Evolutionary conservation across 2,113 vertebrate species (phyloP).

Genomic region (Orycteropus afer): DNA sequence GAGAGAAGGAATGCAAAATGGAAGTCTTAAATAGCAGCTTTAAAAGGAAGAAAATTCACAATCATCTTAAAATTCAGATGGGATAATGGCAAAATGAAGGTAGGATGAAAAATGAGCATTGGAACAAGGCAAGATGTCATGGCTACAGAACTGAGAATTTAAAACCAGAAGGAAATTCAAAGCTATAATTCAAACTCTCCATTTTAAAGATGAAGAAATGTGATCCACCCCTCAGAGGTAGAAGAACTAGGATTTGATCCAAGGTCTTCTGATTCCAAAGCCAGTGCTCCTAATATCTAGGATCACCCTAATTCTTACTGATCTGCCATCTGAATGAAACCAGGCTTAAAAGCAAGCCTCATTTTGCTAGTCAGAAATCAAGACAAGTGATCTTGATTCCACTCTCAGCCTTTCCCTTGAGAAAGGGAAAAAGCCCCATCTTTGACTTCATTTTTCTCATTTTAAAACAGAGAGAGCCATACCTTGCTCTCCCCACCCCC

Average conservation of each 20-base stretch:
- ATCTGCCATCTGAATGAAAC: neutral
- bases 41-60: constrained; percentile 35
- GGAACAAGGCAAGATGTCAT: neutral
- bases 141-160: neutral
- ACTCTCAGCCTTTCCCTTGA: neutral
- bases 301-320: neutral
- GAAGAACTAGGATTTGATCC: neutral
- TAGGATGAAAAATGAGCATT: neutral
- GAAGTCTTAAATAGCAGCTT: constrained; percentile 31
- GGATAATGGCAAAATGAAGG: neutral
- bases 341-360: neutral
- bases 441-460: neutral
- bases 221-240: neutral
- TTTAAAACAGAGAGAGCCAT: neutral
- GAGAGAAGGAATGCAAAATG: constrained; percentile 5
- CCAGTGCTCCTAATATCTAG: neutral
- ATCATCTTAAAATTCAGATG: neutral
- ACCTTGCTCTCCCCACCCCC: neutral
- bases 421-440: neutral
- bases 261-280: neutral
- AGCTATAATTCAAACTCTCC: neutral
- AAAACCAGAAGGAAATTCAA: neutral
- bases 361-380: neutral
- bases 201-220: neutral
- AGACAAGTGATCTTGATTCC: neutral